Conservation (phyloP, 1,140 invertebrate genomes). For the Drosophila mauritiana region DNA sequence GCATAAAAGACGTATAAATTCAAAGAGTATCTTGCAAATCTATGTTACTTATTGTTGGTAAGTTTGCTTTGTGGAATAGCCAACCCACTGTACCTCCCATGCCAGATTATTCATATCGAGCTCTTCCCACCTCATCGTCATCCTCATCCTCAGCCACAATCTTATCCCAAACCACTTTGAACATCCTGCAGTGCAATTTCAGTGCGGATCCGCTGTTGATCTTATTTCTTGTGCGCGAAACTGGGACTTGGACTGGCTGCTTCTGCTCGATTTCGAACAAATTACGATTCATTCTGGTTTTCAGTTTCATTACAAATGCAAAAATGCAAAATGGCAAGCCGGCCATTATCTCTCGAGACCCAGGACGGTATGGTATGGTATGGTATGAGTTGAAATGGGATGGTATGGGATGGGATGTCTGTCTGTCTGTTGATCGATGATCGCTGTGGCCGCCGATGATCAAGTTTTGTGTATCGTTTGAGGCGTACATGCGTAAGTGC, state of each 20-base stretch:
- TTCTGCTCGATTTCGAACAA: conserved; percentile 56
- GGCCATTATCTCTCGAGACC: conserved; percentile 65
- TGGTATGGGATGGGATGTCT: conserved; percentile 27
- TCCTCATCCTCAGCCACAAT: conserved; percentile 4
- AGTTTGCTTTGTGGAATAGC: too few species aligned
- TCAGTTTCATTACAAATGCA: conserved; percentile 83
- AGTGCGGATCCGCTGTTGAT: conserved; percentile 28
- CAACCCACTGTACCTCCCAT: conserved; percentile 4
- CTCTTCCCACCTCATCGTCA: conserved; percentile 32
- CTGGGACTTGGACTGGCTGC: conserved; percentile 31
- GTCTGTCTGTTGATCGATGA: conserved; percentile 62
- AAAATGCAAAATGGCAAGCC: conserved; percentile 82
- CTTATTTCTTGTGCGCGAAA: conserved; percentile 32
- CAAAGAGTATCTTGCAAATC: too few species aligned
- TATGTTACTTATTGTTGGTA: too few species aligned
- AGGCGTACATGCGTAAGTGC: conserved; percentile 80
- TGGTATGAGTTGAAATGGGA: neutral
- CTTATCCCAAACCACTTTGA: conserved; percentile 10
- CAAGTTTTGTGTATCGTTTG: conserved; percentile 66
- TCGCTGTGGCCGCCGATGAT: conserved; percentile 48
- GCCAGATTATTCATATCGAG: conserved; percentile 26
- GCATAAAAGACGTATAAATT: too few species aligned
- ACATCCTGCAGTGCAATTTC: conserved; percentile 45
- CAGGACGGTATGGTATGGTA: conserved; percentile 9
- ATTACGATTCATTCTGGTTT: conserved; percentile 83